Evolutionary conservation across 1,140 invertebrate species (phyloP).

Genomic region (Brachystomella parvula): DNA sequence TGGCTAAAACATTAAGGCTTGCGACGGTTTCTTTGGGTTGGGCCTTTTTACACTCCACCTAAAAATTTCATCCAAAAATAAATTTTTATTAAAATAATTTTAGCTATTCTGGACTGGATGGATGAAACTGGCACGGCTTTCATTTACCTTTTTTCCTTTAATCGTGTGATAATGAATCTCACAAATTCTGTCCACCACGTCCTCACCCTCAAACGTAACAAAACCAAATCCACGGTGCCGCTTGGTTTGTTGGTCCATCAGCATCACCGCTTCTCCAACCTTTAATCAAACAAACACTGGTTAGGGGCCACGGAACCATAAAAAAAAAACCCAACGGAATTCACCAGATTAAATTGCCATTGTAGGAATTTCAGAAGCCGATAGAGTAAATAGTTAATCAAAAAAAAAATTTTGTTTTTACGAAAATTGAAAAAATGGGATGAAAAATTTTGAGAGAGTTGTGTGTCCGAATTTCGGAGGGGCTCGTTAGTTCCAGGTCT

Average conservation of each 20-base stretch:
- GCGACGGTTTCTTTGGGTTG: constrained; percentile 81
- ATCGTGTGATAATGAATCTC: constrained; percentile 88
- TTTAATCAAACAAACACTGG: too few relatives aligned
- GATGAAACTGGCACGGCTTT: not conserved
- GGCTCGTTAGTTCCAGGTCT: too few relatives aligned
- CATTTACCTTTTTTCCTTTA: constrained; percentile 72
- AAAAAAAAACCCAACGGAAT: not conserved
- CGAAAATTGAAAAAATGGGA: too few relatives aligned
- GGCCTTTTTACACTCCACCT: constrained; percentile 79
- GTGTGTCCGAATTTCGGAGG: too few relatives aligned
- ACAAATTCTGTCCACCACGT: constrained; percentile 78
- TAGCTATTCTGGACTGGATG: not conserved
- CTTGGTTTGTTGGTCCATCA: constrained; percentile 90
- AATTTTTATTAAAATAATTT: not conserved
- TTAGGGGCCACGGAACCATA: too few relatives aligned
- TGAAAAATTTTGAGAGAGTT: too few relatives aligned
- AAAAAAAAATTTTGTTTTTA: too few relatives aligned
- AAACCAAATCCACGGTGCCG: constrained; percentile 83
- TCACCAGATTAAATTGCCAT: too few relatives aligned
- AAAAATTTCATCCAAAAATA: constrained; percentile 5
- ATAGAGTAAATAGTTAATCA: too few relatives aligned
- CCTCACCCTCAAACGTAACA: constrained; percentile 84
- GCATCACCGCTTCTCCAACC: constrained; percentile 78
- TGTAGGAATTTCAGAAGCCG: too few relatives aligned
- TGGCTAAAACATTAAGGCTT: constrained; percentile 57